Percentiles rank a stretch among this genome's conserved stretches.
Evolutionary conservation across 2,113 vertebrate species (phyloP).

Genomic region (Eolophus roseicapilla): DNA sequence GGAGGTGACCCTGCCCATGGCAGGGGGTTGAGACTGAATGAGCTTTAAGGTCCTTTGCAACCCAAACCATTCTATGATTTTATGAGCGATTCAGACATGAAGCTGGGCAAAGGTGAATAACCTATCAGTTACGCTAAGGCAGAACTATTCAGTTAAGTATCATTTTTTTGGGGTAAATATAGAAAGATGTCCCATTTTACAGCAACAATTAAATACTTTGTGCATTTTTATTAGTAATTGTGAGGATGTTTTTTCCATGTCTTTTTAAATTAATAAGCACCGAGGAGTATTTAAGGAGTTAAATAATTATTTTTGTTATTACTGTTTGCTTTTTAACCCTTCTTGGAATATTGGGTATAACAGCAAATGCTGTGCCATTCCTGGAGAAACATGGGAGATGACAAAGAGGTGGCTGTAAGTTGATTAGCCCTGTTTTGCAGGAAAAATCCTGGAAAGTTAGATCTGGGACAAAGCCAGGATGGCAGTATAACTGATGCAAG

Average conservation of each 20-base stretch:
- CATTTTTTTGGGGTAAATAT: background rate
- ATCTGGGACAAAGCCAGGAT: background rate
- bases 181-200: background rate
- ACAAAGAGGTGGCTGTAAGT: background rate
- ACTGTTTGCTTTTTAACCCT: background rate
- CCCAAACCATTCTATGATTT: background rate
- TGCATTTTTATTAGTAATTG: background rate
- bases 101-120: background rate
- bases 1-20: background rate
- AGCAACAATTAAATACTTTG: background rate
- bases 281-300: background rate
- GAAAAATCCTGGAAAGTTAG: background rate
- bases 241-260: background rate
- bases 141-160: background rate
- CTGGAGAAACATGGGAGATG: background rate
- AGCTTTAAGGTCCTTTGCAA: background rate
- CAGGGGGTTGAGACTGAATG: background rate
- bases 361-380: background rate
- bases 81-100: background rate
- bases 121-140: background rate
- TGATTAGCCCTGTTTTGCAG: background rate
- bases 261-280: background rate
- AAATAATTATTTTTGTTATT: background rate
- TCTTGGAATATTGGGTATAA: background rate
- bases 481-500: background rate